Evolutionary conservation across 2,113 vertebrate genomes (phyloP).

Genomic region (Callithrix jacchus): DNA sequence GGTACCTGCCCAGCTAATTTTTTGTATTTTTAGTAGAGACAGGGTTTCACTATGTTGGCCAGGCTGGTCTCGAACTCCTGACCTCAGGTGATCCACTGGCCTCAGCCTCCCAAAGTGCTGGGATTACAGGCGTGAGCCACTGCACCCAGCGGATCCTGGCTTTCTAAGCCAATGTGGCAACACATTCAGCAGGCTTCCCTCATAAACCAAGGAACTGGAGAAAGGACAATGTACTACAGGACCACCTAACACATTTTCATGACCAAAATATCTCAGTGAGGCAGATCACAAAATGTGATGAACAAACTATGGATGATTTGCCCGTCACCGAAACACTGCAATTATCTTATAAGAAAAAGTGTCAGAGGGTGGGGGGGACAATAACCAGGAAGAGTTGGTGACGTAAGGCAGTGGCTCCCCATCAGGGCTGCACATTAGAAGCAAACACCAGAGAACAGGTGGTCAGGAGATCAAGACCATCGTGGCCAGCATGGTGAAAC

Average conservation of each 20-base stretch:
- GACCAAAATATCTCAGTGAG: neutral
- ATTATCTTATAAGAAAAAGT: neutral
- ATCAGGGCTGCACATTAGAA: neutral
- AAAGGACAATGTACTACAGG: rapidly evolving
- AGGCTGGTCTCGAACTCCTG: too few relatives aligned
- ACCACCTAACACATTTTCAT: neutral
- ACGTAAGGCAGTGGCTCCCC: neutral
- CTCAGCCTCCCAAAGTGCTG: too few relatives aligned
- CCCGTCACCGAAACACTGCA: rapidly evolving
- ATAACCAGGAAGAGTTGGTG: neutral
- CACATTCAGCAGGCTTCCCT: rapidly evolving
- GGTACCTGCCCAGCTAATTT: too few relatives aligned
- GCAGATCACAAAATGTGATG: neutral
- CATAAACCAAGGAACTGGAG: rapidly evolving
- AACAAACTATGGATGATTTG: neutral
- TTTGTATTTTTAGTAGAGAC: too few relatives aligned
- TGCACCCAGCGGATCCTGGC: neutral
- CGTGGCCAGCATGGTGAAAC: too few relatives aligned
- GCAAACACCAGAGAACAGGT: neutral
- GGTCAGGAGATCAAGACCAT: too few relatives aligned
- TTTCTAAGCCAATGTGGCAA: too few relatives aligned
- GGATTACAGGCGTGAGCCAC: too few relatives aligned
- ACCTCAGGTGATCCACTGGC: too few relatives aligned
- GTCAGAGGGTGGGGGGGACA: rapidly evolving
- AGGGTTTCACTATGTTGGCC: too few relatives aligned